Conservation (phyloP, 2,797 vertebrate species). For the Aeoliscus strigatus region DNA sequence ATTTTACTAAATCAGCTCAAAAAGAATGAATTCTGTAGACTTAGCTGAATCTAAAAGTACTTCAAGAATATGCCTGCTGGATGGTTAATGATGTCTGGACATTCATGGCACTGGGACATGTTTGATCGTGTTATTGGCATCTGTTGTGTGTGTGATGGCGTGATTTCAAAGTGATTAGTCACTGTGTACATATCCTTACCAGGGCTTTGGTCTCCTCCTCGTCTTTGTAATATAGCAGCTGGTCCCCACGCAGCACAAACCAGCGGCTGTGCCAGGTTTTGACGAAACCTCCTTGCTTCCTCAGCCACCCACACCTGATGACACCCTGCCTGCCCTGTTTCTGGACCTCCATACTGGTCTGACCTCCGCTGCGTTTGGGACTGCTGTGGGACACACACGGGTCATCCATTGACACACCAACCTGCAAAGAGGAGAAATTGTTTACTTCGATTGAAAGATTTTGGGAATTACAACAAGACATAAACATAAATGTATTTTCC, state of each 20-base stretch:
- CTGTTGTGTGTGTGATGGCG: no score
- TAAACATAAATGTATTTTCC: no score
- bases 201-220: constrained; percentile 95
- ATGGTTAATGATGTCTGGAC: no score
- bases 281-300: constrained; percentile 97
- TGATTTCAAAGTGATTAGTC: not conserved
- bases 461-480: no score
- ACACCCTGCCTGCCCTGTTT: constrained; percentile 65
- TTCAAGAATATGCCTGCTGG: not conserved
- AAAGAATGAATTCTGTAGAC: not conserved
- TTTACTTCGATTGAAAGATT: constrained; percentile 6
- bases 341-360: constrained; percentile 35
- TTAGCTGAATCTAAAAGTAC: not conserved
- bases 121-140: no score
- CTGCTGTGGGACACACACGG: constrained; percentile 71
- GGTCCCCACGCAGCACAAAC: constrained; percentile 96
- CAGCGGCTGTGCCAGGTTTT: constrained; percentile 98
- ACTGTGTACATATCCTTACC: constrained; percentile 73
- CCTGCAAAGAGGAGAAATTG: constrained; percentile 49
- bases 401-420: constrained; percentile 81
- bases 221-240: constrained; percentile 95
- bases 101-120: no score
- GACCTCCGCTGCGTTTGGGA: constrained; percentile 59
- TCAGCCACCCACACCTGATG: constrained; percentile 90
- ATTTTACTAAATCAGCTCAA: no score